Percentiles rank a stretch among this genome's conserved stretches.
Evolutionary conservation across 2,888 invertebrate genomes (phyloP).

Genomic region (Lasioglossum zephyrum): DNA sequence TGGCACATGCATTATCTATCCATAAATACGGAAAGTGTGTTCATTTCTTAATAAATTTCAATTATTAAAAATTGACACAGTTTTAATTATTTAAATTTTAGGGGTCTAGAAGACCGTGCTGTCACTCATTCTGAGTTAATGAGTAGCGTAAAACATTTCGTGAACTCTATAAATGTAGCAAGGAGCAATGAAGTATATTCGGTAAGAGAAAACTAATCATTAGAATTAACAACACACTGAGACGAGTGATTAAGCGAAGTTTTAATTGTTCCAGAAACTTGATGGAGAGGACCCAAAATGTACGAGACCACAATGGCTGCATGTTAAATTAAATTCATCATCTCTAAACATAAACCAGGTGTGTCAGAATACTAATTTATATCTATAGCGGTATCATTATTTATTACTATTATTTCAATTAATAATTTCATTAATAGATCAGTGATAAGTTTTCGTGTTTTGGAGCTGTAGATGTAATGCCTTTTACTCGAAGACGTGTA

Average conservation of each 20-base stretch:
- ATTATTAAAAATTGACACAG: not conserved
- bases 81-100: conserved; percentile 45
- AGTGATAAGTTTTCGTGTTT: conserved; percentile 86
- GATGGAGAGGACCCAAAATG: conserved; percentile 85
- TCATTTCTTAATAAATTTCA: conserved; percentile 1
- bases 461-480: conserved; percentile 88
- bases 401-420: conserved; percentile 22
- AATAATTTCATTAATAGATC: conserved; percentile 83
- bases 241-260: not conserved
- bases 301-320: conserved; percentile 85
- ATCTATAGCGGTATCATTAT: conserved; percentile 1
- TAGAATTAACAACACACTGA: not conserved
- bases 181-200: conserved; percentile 86
- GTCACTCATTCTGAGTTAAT: conserved; percentile 86
- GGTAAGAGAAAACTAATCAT: conserved; percentile 84
- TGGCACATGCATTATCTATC: conserved; percentile 87
- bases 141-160: conserved; percentile 84
- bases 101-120: conserved; percentile 57
- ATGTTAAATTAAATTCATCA: conserved; percentile 78
- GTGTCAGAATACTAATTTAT: not conserved
- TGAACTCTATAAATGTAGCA: conserved; percentile 88
- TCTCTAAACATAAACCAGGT: conserved; percentile 48
- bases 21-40: conserved; percentile 84
- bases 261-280: conserved; percentile 83
- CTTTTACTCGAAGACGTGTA: conserved; percentile 85